Base-by-base conservation (phyloP, 2,797 vertebrate genomes). In the Gouania willdenowi region DNA sequence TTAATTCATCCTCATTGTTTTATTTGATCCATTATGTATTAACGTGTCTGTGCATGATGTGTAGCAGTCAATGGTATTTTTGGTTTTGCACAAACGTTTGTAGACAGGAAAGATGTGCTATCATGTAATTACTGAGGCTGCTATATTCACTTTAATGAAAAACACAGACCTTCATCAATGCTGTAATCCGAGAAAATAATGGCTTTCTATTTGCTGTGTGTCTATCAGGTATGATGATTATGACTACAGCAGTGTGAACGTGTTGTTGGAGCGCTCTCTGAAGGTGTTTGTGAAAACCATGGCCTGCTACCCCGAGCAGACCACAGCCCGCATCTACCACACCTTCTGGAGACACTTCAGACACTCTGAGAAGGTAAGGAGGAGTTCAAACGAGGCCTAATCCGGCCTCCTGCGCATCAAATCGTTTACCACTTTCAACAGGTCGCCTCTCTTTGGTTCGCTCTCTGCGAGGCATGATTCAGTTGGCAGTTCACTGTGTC, bases 281-380 rank as follows among this genome's bases (percentile, higher is more conserved):
- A 98, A 98, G 74, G 59, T 94, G 46, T 98, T 95, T 46, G 92
- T 98, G 25, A 98, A 98, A 77, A 97, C 94, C 0, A 90, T 95
- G 75, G 92, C 94, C 35, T 98, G 95, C 61, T 91, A 96, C 54
- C 96, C 96, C 0, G 94, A 98, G 77, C 95, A 94, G 81, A 93
- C 92, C 0, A 93, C 92, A 0, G 76, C 75, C 2, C 74, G 81
- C 46, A 79, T 90, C 65, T 98, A 98, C 74, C 79, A 81, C 0
- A 66, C 82, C 42, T 98, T 94, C 86, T 98, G 96, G 96, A 94
- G 87, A 60, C 92, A 92, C 63, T 98, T 98, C 75, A 90, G 86
- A 23, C 94, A 95, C 82, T 98, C 95, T 0, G 96, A 98, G 76
- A 98, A 98, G 94, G 96, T 98, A 56, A 1, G 18, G 12, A n/a